A percentile compares a stretch with the other conserved stretches of the same genome.
Conservation (phyloP, 1,140 invertebrate genomes). For the Pogonomyrmex barbatus region DNA sequence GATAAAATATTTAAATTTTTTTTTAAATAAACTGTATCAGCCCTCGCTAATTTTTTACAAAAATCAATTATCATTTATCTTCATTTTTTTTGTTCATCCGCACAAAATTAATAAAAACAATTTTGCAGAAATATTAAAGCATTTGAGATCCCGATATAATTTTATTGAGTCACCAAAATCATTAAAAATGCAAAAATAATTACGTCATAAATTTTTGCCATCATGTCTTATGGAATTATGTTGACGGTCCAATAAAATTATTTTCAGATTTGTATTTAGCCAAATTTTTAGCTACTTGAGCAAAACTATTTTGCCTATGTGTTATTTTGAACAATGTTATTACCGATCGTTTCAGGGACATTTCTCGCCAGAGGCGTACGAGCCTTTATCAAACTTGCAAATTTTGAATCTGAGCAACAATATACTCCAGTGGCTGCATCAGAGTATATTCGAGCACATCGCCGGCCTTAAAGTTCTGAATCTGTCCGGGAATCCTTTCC, state of each 20-base stretch:
- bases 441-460: slow-evolving; percentile 91
- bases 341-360: slow-evolving; percentile 86
- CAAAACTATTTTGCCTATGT: too few relatives aligned
- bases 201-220: too few relatives aligned
- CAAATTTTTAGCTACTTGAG: too few relatives aligned
- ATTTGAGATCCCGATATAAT: too few relatives aligned
- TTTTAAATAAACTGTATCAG: not conserved
- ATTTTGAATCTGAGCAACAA: slow-evolving; percentile 89
- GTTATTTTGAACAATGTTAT: not conserved
- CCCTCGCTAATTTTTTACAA: not conserved
- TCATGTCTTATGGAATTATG: too few relatives aligned
- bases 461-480: slow-evolving; percentile 88
- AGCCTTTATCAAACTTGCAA: slow-evolving; percentile 88
- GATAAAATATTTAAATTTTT: not conserved
- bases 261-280: too few relatives aligned
- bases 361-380: slow-evolving; percentile 87
- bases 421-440: slow-evolving; percentile 88
- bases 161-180: too few relatives aligned
- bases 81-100: not conserved
- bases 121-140: too few relatives aligned
- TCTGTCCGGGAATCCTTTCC: slow-evolving; percentile 90
- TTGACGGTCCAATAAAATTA: too few relatives aligned
- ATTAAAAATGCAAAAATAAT: too few relatives aligned
- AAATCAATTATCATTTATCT: not conserved
- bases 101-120: too few relatives aligned